phyloP scores from a whole-genome alignment of 2,888 invertebrate genomes.

The Leucophenga montana region DNA sequence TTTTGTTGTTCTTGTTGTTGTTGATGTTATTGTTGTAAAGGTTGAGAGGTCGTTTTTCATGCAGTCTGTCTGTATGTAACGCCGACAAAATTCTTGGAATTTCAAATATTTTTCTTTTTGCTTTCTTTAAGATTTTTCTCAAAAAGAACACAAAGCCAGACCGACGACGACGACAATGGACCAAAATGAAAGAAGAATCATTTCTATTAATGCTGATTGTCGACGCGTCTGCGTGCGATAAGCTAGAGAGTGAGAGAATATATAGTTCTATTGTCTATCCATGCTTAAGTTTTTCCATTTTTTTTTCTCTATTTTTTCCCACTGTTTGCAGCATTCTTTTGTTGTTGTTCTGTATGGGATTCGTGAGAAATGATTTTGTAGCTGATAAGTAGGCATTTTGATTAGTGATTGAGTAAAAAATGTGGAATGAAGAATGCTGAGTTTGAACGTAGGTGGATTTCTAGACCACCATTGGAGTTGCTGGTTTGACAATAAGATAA shows the following conservation, averaged over 20 bases:
- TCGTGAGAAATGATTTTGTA: constrained; percentile 13
- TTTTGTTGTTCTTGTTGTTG: neutral
- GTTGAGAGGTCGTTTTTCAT: constrained; percentile 66
- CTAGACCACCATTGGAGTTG: too few relatives aligned
- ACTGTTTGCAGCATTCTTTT: neutral
- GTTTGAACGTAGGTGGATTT: too few relatives aligned
- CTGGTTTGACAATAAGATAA: too few relatives aligned
- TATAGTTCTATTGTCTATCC: neutral
- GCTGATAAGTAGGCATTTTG: constrained; percentile 1
- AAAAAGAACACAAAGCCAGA: constrained; percentile 4
- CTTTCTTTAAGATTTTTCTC: constrained; percentile 37
- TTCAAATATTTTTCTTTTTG: constrained; percentile 56
- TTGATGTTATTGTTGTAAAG: constrained; percentile 29
- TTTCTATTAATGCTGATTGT: constrained; percentile 57
- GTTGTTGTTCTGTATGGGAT: neutral
- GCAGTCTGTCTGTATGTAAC: constrained; percentile 52
- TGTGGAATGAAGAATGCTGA: too few relatives aligned
- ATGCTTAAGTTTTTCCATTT: neutral
- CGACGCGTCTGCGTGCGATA: constrained; percentile 56
- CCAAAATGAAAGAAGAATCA: constrained; percentile 1
- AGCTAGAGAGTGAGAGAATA: constrained; percentile 22
- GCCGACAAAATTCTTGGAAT: constrained; percentile 58
- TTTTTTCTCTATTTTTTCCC: neutral
- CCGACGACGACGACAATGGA: constrained; percentile 12
- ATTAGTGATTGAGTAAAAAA: neutral